Evolutionary conservation across 2,113 vertebrate species (phyloP).

Genomic region (Aspiorhynchus laticeps): DNA sequence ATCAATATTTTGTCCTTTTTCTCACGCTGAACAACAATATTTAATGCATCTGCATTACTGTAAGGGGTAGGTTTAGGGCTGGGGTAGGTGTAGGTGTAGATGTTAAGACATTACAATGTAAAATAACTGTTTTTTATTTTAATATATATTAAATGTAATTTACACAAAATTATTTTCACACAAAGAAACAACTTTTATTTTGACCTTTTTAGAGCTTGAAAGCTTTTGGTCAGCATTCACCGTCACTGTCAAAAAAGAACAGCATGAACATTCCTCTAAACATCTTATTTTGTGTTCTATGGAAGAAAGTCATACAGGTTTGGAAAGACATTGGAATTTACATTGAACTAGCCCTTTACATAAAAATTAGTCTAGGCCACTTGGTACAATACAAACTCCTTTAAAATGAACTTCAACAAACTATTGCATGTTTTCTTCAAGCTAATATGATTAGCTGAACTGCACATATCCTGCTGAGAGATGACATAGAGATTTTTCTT

Average conservation of each 20-base stretch:
- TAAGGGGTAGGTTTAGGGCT: too few species aligned
- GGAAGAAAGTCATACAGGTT: background rate
- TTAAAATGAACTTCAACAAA: background rate
- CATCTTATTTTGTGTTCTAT: background rate
- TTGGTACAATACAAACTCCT: background rate
- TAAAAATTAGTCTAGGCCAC: background rate
- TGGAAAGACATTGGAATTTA: background rate
- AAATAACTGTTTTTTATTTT: too few species aligned
- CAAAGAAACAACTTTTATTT: background rate
- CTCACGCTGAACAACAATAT: too few species aligned
- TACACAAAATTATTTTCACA: too few species aligned
- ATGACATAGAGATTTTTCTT: constrained; percentile 18
- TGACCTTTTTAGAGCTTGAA: background rate
- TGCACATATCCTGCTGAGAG: constrained; percentile 16
- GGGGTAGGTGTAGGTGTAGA: too few species aligned
- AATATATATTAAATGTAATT: too few species aligned
- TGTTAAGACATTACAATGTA: too few species aligned
- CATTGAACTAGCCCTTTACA: background rate
- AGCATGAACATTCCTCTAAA: background rate
- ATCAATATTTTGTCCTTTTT: too few species aligned
- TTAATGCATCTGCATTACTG: too few species aligned
- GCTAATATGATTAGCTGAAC: constrained; percentile 3
- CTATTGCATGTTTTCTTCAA: background rate
- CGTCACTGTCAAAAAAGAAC: background rate
- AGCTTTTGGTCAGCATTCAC: background rate